phyloP scores from a whole-genome alignment of 2,113 vertebrate genomes.

The Dascyllus trimaculatus region DNA sequence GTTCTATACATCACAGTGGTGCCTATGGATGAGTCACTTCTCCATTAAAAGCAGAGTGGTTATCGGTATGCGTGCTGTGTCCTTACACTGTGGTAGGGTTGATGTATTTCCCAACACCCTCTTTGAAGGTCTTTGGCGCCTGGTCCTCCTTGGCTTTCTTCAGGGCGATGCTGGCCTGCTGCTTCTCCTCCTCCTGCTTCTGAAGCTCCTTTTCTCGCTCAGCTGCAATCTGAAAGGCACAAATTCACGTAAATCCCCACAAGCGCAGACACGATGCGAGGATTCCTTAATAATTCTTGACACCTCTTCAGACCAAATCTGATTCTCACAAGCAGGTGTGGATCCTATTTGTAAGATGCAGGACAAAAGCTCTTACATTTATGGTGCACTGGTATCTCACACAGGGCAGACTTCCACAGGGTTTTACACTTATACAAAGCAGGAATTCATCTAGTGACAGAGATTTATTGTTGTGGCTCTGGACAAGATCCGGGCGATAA shows the following conservation, averaged over 20 bases:
- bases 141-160: conserved; percentile 81
- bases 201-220: conserved; percentile 89
- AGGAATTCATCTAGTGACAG: too few species aligned
- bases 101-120: conserved; percentile 97
- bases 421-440: too few species aligned
- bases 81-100: conserved; percentile 90
- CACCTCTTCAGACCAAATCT: too few species aligned
- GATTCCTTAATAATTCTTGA: not conserved
- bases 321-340: too few species aligned
- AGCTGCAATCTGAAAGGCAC: conserved; percentile 87
- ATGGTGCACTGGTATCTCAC: too few species aligned
- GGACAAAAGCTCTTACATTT: too few species aligned
- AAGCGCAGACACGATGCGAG: not conserved
- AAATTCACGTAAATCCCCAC: not conserved
- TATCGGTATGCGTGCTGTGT: conserved; percentile 18
- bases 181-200: conserved; percentile 85
- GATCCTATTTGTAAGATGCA: too few species aligned
- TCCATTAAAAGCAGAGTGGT: not conserved
- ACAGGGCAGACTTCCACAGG: too few species aligned
- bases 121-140: conserved; percentile 89
- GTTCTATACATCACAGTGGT: not conserved
- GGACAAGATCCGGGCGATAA: too few species aligned
- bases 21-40: not conserved
- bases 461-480: too few species aligned
- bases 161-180: conserved; percentile 70